These are phyloP conservation scores for Drosophila neocordata DNA, from an alignment of 1,140 invertebrate species.

Conservation along the genomic window DNA sequence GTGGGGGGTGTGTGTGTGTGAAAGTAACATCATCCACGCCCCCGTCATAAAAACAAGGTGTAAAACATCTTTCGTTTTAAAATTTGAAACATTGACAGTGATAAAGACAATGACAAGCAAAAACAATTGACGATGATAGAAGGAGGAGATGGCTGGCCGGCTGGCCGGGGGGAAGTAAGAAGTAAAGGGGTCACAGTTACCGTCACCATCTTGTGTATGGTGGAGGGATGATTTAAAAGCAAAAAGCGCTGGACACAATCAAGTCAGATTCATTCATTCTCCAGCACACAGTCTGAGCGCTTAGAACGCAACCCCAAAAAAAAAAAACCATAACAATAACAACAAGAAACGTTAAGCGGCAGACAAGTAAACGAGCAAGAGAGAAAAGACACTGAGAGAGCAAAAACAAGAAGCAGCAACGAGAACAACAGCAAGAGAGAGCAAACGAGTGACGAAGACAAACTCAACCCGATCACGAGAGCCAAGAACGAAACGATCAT, in stretches of 20 bases:
- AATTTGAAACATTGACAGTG: constrained; percentile 6
- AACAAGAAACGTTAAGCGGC: constrained; percentile 8
- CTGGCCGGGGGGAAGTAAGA: no score
- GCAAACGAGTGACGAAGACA: constrained; percentile 12
- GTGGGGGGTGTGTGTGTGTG: background rate
- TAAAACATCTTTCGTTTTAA: constrained; percentile 7
- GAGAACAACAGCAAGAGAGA: constrained; percentile 9
- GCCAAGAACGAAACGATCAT: constrained; percentile 16
- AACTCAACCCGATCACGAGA: constrained; percentile 8
- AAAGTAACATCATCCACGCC: background rate
- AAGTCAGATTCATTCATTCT: constrained; percentile 68
- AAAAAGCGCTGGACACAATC: constrained; percentile 58
- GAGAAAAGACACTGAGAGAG: background rate
- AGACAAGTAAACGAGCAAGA: constrained; percentile 23
- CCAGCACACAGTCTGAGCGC: constrained; percentile 66
- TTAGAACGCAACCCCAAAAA: constrained; percentile 64
- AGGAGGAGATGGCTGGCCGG: constrained; percentile 15
- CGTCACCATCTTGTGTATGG: background rate
- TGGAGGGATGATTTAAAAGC: constrained; percentile 54
- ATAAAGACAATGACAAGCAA: constrained; percentile 15
- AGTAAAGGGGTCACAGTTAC: background rate
- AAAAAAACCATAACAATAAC: constrained; percentile 2
- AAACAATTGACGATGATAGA: constrained; percentile 6
- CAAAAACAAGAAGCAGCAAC: background rate
- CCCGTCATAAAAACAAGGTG: constrained; percentile 1